Evolutionary conservation across 2,888 invertebrate genomes (phyloP), one percentile per base, ranked within the genome.

Genomic region (Norana najaformis): DNA sequence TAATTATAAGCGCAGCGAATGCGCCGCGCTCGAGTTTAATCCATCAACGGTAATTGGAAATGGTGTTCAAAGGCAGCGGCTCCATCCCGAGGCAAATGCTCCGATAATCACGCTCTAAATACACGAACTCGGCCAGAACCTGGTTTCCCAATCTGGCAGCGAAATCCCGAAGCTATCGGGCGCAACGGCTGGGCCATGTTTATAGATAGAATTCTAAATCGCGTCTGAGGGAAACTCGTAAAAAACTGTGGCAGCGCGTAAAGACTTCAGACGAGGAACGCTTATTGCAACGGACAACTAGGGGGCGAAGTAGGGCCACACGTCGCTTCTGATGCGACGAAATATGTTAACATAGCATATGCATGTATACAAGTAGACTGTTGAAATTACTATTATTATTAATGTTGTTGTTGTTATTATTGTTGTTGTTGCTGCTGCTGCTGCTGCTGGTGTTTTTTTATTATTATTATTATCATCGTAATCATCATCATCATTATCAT

Each of bases 21-120:
- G 85, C 34, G 85, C 18, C 35, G 35, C 35, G 36, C 36, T 85
- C 35, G 13, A n/a, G 36, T 85, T 85, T 85, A 85, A 85, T 85
- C 85, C 85, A 85, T 85, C 85, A 85, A 37, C 85, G 85, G 36
- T 85, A 85, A 85, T 85, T 85, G 85, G 85, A 85, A 85, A 85
- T 23, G 85, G 85, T 37, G 36, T 85, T 85, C 85, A 6, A 11
- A 37, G 36, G 23, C 23, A 85, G 35, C 35, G 23, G 35, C 20
- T 37, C 85, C 16, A 85, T 85, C 85, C 85, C 13, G 35, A 37
- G 36, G 37, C 85, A 85, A 85, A 37, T 36, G 85, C 36, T 85
- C 36, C 18, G 85, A 85, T 85, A 37, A 85, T 85, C 35, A 85
- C 69, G n/a, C 69, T 30, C 69, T 69, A 69, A 69, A 69, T n/a